phyloP scores from a whole-genome alignment of 2,797 vertebrate genomes.

The Helicolenus hilgendorfi region DNA sequence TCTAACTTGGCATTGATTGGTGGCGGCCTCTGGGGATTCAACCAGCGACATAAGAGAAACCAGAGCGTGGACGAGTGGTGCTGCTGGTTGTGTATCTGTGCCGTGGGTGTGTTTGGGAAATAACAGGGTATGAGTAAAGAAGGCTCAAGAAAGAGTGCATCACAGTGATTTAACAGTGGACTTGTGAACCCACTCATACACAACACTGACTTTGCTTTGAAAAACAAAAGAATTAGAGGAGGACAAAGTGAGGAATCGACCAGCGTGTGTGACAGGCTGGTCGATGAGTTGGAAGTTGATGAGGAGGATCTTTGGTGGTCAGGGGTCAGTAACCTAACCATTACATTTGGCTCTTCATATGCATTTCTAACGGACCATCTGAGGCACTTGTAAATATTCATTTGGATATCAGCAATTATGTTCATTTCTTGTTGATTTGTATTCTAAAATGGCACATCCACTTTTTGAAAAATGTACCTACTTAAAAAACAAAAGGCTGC shows the following conservation, averaged over 20 bases:
- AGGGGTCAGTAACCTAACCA: constrained; percentile 37
- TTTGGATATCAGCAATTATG: neutral
- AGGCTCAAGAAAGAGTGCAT: neutral
- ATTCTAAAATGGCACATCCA: neutral
- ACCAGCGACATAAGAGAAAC: constrained; percentile 14
- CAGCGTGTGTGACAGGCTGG: constrained; percentile 9
- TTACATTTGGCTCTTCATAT: constrained; percentile 2
- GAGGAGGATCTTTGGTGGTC: constrained; percentile 5
- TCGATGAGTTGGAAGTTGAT: constrained; percentile 48
- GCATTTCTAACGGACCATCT: constrained; percentile 33
- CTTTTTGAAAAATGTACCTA: neutral
- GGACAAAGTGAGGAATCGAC: constrained; percentile 1
- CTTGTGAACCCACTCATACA: neutral
- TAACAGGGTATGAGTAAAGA: constrained; percentile 17
- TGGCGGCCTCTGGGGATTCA: constrained; percentile 28
- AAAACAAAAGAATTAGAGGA: neutral
- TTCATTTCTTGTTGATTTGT: neutral
- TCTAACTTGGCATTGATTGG: constrained; percentile 69
- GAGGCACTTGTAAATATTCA: constrained; percentile 3
- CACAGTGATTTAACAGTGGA: neutral
- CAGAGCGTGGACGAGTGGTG: neutral
- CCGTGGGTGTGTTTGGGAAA: constrained; percentile 13
- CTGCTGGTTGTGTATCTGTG: constrained; percentile 6
- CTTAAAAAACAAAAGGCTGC: neutral
- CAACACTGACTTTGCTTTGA: neutral